Evolutionary conservation across 2,888 invertebrate species (phyloP), one percentile per base, ranked within the genome.

Genomic region (Tetragonula carbonaria): DNA sequence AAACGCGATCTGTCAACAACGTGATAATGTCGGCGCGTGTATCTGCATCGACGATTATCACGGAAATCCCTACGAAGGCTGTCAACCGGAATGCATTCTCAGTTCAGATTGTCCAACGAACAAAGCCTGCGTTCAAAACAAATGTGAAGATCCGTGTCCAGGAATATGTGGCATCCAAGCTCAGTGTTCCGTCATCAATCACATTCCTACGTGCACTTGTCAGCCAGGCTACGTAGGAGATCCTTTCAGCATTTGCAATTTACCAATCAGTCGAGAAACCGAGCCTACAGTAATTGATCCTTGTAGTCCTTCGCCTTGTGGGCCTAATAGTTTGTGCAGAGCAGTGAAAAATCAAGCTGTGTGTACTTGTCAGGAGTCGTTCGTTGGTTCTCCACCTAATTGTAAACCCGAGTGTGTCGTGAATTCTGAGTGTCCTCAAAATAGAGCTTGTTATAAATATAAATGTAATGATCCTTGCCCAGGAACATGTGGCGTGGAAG

Each of bases 11-110:
- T 97, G 98, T 94, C 96, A 96, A 91, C 96, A 97, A 93, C 96
- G 97, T 85, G 97, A 97, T 90, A 97, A 97, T 59, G 97, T 97
- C 51, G 98, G 97, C 38, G 96, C 97, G 75, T 98, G 98, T 93
- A 96, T 96, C 63, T 98, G 98, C 91, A 96, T 97, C 85, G 96
- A 97, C 91, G 97, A 97, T 89, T 97, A 97, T 93, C 96, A 96
- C 92, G 98, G 98, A 78, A 98, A 98, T 95, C 98, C 98, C 5
- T 98, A 98, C 91, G 97, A 97, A 94, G 97, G 97, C 66, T 98
- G 98, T 92, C 96, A 97, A 87, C 98, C 98, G 2, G 98, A 98
- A 95, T 98, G 98, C 94, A 97, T 98, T 57, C 95, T 98, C 2
- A 98, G 97, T 93, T 97, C 98, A 0, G 98, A 98, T 92, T 98